phyloP scores from a whole-genome alignment of 1,140 invertebrate species.

The Rhopalosiphum padi region DNA sequence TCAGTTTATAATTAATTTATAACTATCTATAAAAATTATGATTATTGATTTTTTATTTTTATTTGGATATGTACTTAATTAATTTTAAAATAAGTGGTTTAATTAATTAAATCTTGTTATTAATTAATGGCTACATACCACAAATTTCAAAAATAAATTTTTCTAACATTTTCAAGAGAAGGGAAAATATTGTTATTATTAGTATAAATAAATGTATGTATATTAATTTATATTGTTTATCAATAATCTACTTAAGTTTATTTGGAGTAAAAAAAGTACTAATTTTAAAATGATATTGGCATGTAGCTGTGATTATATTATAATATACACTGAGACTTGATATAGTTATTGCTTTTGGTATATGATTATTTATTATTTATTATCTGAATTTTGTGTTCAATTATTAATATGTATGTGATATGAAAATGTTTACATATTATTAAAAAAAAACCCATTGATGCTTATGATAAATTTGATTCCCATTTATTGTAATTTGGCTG shows the following conservation, averaged over 20 bases:
- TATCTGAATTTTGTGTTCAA: constrained; percentile 9
- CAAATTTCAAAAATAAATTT: neutral
- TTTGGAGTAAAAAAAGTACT: neutral
- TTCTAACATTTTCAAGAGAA: neutral
- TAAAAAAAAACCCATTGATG: neutral
- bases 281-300: neutral
- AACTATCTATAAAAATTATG: neutral
- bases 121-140: neutral
- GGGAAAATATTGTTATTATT: neutral
- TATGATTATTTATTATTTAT: constrained; percentile 21
- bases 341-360: constrained; percentile 9
- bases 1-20: neutral
- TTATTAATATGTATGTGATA: neutral
- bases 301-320: neutral
- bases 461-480: neutral
- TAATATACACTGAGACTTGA: neutral
- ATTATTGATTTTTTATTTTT: neutral
- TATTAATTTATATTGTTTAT: neutral
- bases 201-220: neutral
- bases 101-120: neutral
- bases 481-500: constrained; percentile 28
- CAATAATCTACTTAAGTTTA: neutral
- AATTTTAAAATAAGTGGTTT: neutral
- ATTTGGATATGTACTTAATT: neutral
- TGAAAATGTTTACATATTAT: neutral